These are phyloP conservation scores for Patiria pectinifera DNA, from an alignment of 53 echinoderm and acorn worm species.

Conservation along the genomic window DNA sequence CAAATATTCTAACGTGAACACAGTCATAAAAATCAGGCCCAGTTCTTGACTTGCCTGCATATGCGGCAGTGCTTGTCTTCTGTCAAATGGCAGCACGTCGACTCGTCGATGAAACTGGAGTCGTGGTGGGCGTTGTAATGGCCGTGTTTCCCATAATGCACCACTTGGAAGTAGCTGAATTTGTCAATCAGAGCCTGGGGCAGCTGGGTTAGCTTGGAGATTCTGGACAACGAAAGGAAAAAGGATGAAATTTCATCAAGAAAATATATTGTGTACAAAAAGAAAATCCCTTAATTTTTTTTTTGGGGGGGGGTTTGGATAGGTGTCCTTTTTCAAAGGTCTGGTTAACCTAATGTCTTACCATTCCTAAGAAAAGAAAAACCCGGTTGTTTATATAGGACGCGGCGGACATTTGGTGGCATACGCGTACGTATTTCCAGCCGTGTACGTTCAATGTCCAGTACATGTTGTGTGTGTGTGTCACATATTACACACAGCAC, in stretches of 20 bases:
- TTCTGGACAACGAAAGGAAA: conserved; percentile 32
- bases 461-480: too few species aligned
- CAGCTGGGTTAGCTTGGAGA: conserved; percentile 67
- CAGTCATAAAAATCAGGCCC: background rate
- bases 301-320: too few species aligned
- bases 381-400: too few species aligned
- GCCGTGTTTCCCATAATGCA: conserved; percentile 85
- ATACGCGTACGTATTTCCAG: too few species aligned
- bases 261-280: background rate
- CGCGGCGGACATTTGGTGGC: too few species aligned
- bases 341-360: too few species aligned
- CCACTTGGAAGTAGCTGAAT: conserved; percentile 91
- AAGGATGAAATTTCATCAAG: background rate
- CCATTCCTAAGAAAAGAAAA: too few species aligned
- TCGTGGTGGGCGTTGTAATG: conserved; percentile 98
- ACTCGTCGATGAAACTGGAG: conserved; percentile 69
- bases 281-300: too few species aligned
- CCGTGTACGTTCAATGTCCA: too few species aligned
- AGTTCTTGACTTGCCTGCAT: conserved; percentile 72
- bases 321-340: too few species aligned
- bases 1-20: too few species aligned
- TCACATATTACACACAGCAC: too few species aligned
- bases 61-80: conserved; percentile 78
- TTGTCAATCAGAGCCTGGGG: conserved; percentile 83
- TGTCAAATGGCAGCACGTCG: conserved; percentile 84